Base-by-base conservation (phyloP, 2,888 invertebrate genomes). In the Strigamia transsilvanica region DNA sequence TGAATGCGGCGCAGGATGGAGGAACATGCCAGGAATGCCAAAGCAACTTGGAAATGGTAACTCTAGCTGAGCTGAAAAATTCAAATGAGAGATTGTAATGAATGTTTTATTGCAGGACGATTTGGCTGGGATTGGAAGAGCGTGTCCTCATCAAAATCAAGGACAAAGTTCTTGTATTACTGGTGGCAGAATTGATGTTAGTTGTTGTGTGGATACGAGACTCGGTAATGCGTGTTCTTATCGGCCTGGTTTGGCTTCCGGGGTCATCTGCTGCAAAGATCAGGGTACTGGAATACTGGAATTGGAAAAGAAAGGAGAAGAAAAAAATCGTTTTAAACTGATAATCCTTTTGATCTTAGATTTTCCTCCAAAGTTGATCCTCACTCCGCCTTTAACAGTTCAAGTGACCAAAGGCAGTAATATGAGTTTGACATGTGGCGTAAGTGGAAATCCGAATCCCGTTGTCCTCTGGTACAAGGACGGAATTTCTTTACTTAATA, bases 321-420 rank as follows among this genome's bases (percentile, higher is more conserved):
- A 15, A 56, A 56, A 56, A 18, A 56, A 18, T 56, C 4, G 15
- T 56, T 56, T 18, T 18, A n/a, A 18, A 56, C 56, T 56, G 56
- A 56, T 56, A 10, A 56, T 56, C 56, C 18, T n/a, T 46, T 56
- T 56, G 56, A 56, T 56, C 9, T 18, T 18, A 56, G 56, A 56
- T 18, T 56, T 18, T 56, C 56, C 56, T 18, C 56, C 56, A 3
- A 56, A 56, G 18, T 56, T 56, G n/a, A n/a, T 56, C 21, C 56
- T 56, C 21, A 56, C 56, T n/a, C 56, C 56, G 56, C 56, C 56
- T 15, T 56, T 56, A 18, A 56, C 56, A 18, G 56, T 56, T 56
- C 56, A 56, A 56, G 56, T 56, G 56, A 56, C 56, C 56, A 56
- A 56, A 56, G 56, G 56, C 56, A 56, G 56, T 56, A 56, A 56